Conservation (phyloP, 1,140 invertebrate species). For the Nasonia vitripennis region DNA sequence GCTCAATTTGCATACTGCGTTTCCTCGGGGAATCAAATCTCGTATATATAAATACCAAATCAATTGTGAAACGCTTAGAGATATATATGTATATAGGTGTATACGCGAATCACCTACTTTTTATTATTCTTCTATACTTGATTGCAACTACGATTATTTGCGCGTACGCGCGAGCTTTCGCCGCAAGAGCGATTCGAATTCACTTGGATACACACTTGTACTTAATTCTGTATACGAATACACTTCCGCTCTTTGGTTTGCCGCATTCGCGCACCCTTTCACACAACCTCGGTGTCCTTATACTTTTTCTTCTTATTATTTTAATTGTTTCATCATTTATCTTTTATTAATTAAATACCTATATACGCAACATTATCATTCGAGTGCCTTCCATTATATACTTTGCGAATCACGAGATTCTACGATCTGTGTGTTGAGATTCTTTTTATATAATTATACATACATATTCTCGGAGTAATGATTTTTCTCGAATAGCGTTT, state of each 20-base stretch:
- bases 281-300: no score
- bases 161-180: no score
- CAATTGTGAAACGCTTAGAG: slow-evolving; percentile 18
- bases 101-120: slow-evolving; percentile 24
- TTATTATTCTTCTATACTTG: slow-evolving; percentile 36
- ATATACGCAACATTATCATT: neutral
- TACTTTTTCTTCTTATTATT: no score
- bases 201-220: slow-evolving; percentile 32
- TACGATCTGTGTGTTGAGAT: neutral
- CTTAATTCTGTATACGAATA: slow-evolving; percentile 30
- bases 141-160: slow-evolving; percentile 3
- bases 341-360: neutral
- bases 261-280: neutral
- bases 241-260: neutral
- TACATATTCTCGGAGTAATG: neutral
- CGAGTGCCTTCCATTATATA: neutral
- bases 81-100: slow-evolving; percentile 6
- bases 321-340: neutral
- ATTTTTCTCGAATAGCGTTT: neutral
- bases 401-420: neutral
- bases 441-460: neutral
- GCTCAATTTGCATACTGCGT: neutral
- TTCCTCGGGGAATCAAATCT: neutral
- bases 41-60: neutral
- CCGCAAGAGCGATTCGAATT: slow-evolving; percentile 9